A percentile compares a stretch with the other conserved stretches of the same genome.
phyloP scores from a whole-genome alignment of 1,140 invertebrate species.

The Apis mellifera region Amel_HAv3.1 CM009938.2:2769501-2770000 shows the following conservation, averaged over 20 bases:
- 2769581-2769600: conserved; percentile 78
- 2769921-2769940: conserved; percentile 82
- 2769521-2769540: conserved; percentile 94
- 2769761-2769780: conserved; percentile 50
- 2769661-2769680: conserved; percentile 97
- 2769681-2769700: conserved; percentile 97
- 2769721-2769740: conserved; percentile 80
- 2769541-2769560: conserved; percentile 90
- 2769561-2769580: conserved; percentile 81
- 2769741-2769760: conserved; percentile 81
- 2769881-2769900: conserved; percentile 61
- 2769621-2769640: conserved; percentile 88
- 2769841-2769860: conserved; percentile 74
- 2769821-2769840: conserved; percentile 57
- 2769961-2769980: conserved; percentile 96
- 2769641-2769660: conserved; percentile 96
- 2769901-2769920: conserved; percentile 54
- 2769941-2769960: conserved; percentile 92
- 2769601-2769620: conserved; percentile 76
- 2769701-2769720: conserved; percentile 95
- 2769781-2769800: conserved; percentile 22
- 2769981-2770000: conserved; percentile 86
- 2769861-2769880: conserved; percentile 69
- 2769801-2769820: neutral
- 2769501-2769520: conserved; percentile 90